These are phyloP conservation scores for Periplaneta americana DNA, from an alignment of 1,140 invertebrate species.

Conservation along the genomic window DNA sequence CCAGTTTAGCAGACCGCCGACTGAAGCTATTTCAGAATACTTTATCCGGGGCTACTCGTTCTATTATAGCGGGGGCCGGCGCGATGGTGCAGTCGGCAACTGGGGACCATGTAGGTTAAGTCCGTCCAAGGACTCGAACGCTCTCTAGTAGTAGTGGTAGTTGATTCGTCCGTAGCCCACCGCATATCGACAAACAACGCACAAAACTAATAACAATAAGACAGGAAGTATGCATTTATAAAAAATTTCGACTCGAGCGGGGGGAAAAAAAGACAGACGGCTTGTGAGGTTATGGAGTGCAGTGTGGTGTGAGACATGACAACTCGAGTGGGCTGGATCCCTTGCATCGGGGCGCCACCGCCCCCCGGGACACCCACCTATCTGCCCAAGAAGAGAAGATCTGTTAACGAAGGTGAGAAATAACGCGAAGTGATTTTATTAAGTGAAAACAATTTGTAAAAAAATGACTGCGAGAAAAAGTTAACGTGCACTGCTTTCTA, in stretches of 20 bases:
- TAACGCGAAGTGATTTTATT: neutral
- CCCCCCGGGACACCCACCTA: conserved; percentile 19
- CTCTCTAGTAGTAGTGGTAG: neutral
- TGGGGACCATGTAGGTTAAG: too few species aligned
- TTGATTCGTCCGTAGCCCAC: too few species aligned
- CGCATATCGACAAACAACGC: neutral
- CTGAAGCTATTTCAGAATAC: neutral
- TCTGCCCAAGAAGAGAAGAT: conserved; percentile 18
- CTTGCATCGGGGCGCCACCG: conserved; percentile 31
- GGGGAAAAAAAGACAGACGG: too few species aligned
- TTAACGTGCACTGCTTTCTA: too few species aligned
- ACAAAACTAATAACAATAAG: neutral
- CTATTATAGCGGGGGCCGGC: neutral
- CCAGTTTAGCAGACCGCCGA: too few species aligned
- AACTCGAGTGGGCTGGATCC: conserved; percentile 33
- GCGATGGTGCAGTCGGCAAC: neutral
- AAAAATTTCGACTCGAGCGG: neutral
- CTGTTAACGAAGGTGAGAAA: conserved; percentile 7
- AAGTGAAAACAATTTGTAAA: too few species aligned
- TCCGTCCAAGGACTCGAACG: neutral
- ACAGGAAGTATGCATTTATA: neutral
- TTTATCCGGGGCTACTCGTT: neutral
- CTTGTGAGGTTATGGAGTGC: too few species aligned
- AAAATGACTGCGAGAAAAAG: too few species aligned
- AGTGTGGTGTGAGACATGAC: conserved; percentile 22